Evolutionary conservation across 2,888 invertebrate genomes (phyloP).

Genomic region (Eilema depressum): DNA sequence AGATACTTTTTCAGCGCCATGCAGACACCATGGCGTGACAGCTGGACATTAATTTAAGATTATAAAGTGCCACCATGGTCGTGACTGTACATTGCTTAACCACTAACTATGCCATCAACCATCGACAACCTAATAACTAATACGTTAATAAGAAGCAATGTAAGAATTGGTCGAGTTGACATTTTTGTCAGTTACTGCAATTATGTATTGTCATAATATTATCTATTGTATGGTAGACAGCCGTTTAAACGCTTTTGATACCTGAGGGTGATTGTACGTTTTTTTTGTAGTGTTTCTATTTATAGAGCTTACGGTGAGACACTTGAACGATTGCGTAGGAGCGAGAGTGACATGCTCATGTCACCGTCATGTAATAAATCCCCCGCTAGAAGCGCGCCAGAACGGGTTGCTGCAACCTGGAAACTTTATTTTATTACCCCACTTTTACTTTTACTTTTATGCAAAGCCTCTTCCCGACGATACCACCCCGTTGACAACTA

Average conservation of each 20-base stretch:
- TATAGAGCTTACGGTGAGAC: conserved; percentile 10
- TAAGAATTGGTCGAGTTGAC: conserved; percentile 33
- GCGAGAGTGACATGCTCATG: conserved; percentile 58
- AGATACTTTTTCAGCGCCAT: conserved; percentile 28
- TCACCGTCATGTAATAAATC: conserved; percentile 67
- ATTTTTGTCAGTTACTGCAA: conserved; percentile 31
- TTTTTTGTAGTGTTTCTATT: conserved; percentile 3
- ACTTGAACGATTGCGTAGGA: conserved; percentile 24
- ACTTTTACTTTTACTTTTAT: conserved; percentile 82
- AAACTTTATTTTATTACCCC: conserved; percentile 76
- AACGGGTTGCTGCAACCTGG: conserved; percentile 65
- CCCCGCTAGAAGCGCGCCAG: conserved; percentile 57
- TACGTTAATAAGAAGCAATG: conserved; percentile 24
- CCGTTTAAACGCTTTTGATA: conserved; percentile 32
- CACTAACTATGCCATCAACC: conserved; percentile 26
- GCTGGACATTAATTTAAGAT: conserved; percentile 33
- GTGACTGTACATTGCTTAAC: conserved; percentile 22
- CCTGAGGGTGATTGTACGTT: conserved; percentile 19
- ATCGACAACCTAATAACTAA: conserved; percentile 20
- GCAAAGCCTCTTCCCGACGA: conserved; percentile 53
- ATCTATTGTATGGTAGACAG: conserved; percentile 13
- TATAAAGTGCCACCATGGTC: conserved; percentile 32
- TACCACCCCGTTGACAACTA: conserved; percentile 30
- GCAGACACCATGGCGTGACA: conserved; percentile 44
- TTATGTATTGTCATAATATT: conserved; percentile 14